phyloP scores from a whole-genome alignment of 2,113 vertebrate genomes.

The Barnardius zonarius region DNA sequence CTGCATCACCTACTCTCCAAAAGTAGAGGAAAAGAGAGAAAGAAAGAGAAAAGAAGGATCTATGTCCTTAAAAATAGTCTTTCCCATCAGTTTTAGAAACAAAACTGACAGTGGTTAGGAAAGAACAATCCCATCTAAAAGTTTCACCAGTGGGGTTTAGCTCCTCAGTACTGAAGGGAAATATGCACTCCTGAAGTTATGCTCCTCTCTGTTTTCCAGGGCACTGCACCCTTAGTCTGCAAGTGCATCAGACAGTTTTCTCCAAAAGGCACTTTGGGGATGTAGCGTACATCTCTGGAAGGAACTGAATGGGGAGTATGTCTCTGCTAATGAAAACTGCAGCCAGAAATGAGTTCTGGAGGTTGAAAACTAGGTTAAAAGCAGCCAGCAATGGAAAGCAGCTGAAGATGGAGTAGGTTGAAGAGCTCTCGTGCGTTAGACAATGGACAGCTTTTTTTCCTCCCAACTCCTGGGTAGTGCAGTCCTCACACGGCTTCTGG shows the following conservation, averaged over 20 bases:
- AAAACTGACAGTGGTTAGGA: not conserved
- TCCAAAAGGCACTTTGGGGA: conserved; percentile 33
- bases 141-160: not conserved
- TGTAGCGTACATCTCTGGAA: conserved; percentile 42
- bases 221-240: not conserved
- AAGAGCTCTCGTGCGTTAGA: not conserved
- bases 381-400: not conserved
- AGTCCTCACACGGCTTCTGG: conserved; percentile 20
- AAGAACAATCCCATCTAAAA: not conserved
- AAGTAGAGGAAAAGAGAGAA: not conserved
- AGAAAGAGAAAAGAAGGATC: not conserved
- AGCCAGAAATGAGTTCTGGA: conserved; percentile 34
- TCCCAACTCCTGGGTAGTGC: not conserved
- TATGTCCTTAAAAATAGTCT: not conserved
- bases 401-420: conserved; percentile 29
- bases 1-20: not conserved
- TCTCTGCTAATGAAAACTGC: conserved; percentile 31
- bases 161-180: not conserved
- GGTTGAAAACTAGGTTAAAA: conserved; percentile 56
- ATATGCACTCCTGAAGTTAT: not conserved
- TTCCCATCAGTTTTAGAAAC: not conserved
- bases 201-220: not conserved
- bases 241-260: not conserved
- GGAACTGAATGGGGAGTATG: not conserved
- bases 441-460: not conserved